Conservation (phyloP, 2,113 vertebrate genomes). For the Thomomys bottae region DNA sequence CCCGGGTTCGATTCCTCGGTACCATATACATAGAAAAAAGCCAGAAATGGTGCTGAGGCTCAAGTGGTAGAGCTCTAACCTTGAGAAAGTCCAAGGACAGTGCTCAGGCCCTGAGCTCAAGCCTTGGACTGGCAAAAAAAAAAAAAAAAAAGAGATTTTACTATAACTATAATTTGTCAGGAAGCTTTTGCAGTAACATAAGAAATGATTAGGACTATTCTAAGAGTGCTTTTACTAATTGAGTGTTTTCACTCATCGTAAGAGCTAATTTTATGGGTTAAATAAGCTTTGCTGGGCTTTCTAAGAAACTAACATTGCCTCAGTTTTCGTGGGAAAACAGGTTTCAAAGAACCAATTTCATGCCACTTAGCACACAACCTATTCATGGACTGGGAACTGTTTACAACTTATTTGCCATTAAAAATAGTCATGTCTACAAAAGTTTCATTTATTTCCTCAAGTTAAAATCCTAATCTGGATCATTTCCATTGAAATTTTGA, state of each 20-base stretch:
- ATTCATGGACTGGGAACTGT: not conserved
- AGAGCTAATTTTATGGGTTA: slow-evolving; percentile 41
- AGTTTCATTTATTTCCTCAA: slow-evolving; percentile 41
- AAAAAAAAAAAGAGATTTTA: not conserved
- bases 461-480: slow-evolving; percentile 32
- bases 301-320: slow-evolving; percentile 51
- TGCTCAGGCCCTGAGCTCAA: no score
- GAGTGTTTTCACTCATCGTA: slow-evolving; percentile 24
- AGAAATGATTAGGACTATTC: not conserved
- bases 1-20: no score
- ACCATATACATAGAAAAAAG: no score
- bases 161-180: not conserved
- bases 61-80: no score
- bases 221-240: not conserved
- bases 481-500: slow-evolving; percentile 50
- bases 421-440: slow-evolving; percentile 43
- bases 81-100: no score
- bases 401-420: slow-evolving; percentile 50
- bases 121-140: no score
- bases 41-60: no score
- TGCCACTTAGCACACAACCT: slow-evolving; percentile 40
- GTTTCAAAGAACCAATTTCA: slow-evolving; percentile 51
- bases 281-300: slow-evolving; percentile 45
- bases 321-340: slow-evolving; percentile 42
- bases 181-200: not conserved